Percentiles rank a stretch among this genome's conserved stretches.
These are phyloP conservation scores for Zootoca vivipara DNA, from an alignment of 2,113 vertebrate species.

Conservation along the genomic window DNA sequence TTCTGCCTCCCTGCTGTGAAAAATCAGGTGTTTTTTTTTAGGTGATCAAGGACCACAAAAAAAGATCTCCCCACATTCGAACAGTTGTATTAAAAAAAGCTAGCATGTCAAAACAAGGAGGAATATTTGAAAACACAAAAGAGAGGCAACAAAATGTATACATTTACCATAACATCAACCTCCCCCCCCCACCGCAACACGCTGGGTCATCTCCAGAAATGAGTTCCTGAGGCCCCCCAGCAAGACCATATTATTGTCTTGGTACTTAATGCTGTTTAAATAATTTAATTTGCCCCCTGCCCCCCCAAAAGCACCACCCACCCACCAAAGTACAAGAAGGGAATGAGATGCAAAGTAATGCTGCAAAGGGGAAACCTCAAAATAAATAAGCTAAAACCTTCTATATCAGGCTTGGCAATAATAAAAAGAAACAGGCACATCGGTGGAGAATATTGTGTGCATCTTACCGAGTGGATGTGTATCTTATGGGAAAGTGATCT, in stretches of 20 bases:
- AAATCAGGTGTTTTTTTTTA: too few relatives aligned
- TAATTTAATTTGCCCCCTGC: not conserved
- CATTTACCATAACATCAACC: not conserved
- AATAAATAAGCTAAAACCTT: not conserved
- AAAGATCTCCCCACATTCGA: not conserved
- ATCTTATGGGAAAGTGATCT: constrained; percentile 49
- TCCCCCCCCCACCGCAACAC: not conserved
- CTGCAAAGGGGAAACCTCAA: not conserved
- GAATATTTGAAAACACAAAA: not conserved
- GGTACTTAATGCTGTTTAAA: not conserved
- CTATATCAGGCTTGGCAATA: not conserved
- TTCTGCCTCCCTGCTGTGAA: too few relatives aligned
- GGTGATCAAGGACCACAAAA: not conserved
- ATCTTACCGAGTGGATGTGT: constrained; percentile 31
- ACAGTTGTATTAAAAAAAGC: too few relatives aligned
- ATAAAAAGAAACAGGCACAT: not conserved
- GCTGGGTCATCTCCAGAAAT: not conserved
- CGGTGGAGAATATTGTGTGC: not conserved
- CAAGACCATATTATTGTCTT: not conserved
- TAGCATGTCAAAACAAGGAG: not conserved
- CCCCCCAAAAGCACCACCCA: not conserved
- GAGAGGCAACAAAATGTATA: not conserved
- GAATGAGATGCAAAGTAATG: not conserved
- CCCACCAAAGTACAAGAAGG: not conserved
- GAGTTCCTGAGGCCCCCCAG: not conserved